Percentiles rank a stretch among this genome's conserved stretches.
phyloP scores from a whole-genome alignment of 2,888 invertebrate species.

The Synanthedon andrenaeformis region DNA sequence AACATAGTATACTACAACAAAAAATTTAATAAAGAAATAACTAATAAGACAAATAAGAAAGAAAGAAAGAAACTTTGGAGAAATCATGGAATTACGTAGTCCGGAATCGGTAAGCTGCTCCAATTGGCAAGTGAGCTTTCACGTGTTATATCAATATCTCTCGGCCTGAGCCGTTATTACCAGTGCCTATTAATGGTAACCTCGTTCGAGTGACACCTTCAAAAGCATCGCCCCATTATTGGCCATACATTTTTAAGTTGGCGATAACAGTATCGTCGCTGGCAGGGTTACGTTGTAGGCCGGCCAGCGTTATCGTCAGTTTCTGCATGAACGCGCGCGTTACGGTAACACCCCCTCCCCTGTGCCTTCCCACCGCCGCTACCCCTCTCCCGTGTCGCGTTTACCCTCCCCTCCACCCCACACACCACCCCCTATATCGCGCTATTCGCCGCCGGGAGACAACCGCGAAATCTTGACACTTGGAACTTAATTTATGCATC shows the following conservation, averaged over 20 bases:
- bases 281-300: slow-evolving; percentile 66
- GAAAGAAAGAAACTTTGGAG: no score
- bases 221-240: slow-evolving; percentile 33
- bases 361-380: slow-evolving; percentile 10
- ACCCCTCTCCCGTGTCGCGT: slow-evolving; percentile 10
- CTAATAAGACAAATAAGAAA: no score
- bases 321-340: slow-evolving; percentile 68
- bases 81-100: no score
- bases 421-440: slow-evolving; percentile 11
- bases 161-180: not conserved
- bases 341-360: slow-evolving; percentile 35
- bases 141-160: not conserved
- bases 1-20: no score
- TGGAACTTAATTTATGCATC: slow-evolving; percentile 54
- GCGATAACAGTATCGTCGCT: slow-evolving; percentile 45
- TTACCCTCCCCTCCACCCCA: slow-evolving; percentile 9
- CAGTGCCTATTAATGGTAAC: not conserved
- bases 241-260: slow-evolving; percentile 62
- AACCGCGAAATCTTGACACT: slow-evolving; percentile 60
- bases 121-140: no score
- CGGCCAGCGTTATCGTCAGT: slow-evolving; percentile 63
- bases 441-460: slow-evolving; percentile 27
- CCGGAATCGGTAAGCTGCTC: no score
- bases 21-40: no score
- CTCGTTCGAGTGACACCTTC: slow-evolving; percentile 1